Base-by-base conservation (phyloP, 2,888 invertebrate species). In the Mongoloraphidia duomilia region DNA sequence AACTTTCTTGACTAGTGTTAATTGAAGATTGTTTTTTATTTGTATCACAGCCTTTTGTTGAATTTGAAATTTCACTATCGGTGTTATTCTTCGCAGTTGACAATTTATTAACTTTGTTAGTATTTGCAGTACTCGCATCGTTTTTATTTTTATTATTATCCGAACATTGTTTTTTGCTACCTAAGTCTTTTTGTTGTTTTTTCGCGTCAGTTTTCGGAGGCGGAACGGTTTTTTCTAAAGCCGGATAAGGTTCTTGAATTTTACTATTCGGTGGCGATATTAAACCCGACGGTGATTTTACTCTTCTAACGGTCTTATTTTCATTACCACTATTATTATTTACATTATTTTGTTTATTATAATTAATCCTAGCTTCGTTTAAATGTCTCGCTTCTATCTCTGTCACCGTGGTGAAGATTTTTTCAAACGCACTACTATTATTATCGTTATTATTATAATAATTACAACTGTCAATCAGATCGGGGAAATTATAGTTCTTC, bases 401-500 rank as follows among this genome's bases (percentile, higher is more conserved):
- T 35, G 46, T 40, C 33, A 46, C 49, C 42, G 42, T 36, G 34
- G 36, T 46, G 43, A 49, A 49, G 40, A 42, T 47, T 35, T 43
- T 47, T 38, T 46, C 41, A 45, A 37, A 37, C 10, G n/a, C 13
- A 47, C 14, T 26, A 39, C 11, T 34, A 33, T 8, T 39, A 41
- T 41, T 46, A 40, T 44, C 44, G 35, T 41, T 41, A 37, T 41
- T 45, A 46, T 33, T 42, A 9, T 72, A 72, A 62, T 65, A 72
- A 65, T 72, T 71, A 65, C 72, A 73, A 43, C 71, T 70, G 60
- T 71, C 71, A 59, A 73, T 72, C 47, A 73, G 66, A 62, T 73
- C 72, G 50, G 73, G 73, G 56, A 73, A 72, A 64, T 71, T 68
- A 63, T 70, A 65, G 0, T 68, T 58, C 34, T 68, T 67, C 13